These are phyloP conservation scores for Lasiurus cinereus DNA, from an alignment of 2,113 vertebrate genomes.

Conservation along the genomic window DNA sequence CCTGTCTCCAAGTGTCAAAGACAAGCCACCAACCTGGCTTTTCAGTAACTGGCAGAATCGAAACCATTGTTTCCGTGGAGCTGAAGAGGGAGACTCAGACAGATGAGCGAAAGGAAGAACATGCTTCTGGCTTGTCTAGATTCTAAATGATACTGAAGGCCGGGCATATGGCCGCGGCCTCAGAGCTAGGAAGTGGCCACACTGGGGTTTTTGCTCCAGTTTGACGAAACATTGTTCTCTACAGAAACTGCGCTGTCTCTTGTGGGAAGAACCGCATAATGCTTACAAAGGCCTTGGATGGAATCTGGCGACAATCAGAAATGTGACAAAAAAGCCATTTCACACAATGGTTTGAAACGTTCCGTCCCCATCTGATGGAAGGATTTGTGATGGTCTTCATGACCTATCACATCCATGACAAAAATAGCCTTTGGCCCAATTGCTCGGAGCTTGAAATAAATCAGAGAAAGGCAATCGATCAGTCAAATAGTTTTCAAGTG, in stretches of 20 bases:
- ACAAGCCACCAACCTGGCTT: background rate
- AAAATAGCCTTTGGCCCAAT: conserved; percentile 71
- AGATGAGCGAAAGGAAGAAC: background rate
- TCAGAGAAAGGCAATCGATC: conserved; percentile 76
- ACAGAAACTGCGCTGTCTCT: background rate
- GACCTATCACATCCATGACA: conserved; percentile 48
- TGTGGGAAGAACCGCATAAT: background rate
- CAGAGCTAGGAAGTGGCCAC: background rate
- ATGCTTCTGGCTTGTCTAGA: conserved; percentile 14
- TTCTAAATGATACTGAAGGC: conserved; percentile 24
- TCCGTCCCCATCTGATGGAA: conserved; percentile 2
- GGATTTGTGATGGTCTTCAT: conserved; percentile 59
- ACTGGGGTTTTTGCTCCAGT: conserved; percentile 33
- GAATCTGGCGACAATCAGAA: conserved; percentile 61
- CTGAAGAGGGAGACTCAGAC: background rate
- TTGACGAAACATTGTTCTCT: conserved; percentile 29
- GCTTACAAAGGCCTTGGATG: conserved; percentile 57
- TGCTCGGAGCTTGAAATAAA: conserved; percentile 72
- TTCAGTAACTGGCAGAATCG: background rate
- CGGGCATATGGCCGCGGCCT: background rate
- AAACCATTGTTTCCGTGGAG: background rate
- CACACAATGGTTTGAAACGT: conserved; percentile 68
- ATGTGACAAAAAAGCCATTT: conserved; percentile 48
- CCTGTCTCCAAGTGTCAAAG: background rate
- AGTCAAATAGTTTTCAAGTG: conserved; percentile 70